These are phyloP conservation scores for Chionis minor DNA, from an alignment of 2,113 vertebrate species.

Conservation along the genomic window DNA sequence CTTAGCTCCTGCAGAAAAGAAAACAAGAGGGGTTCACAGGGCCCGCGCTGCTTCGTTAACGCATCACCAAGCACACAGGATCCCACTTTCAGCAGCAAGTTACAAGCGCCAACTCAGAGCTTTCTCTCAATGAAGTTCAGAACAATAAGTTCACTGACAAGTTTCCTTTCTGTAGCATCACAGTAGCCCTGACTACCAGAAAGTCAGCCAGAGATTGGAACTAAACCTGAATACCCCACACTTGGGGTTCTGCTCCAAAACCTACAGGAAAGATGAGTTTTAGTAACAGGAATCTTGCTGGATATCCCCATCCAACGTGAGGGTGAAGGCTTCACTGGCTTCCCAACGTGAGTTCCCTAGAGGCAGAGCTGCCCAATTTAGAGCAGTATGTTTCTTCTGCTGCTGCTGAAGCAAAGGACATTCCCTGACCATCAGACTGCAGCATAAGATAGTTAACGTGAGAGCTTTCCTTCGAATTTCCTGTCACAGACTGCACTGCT, in stretches of 20 bases:
- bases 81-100: not conserved
- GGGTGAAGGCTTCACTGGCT: not conserved
- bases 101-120: not conserved
- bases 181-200: not conserved
- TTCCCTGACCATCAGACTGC: not conserved
- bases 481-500: not conserved
- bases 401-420: not conserved
- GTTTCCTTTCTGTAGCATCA: not conserved
- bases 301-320: not conserved
- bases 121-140: not conserved
- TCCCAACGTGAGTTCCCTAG: not conserved
- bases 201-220: not conserved
- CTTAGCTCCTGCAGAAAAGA: conserved; percentile 85
- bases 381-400: not conserved
- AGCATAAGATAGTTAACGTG: not conserved
- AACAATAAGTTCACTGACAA: not conserved
- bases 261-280: not conserved
- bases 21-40: not conserved
- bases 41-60: not conserved
- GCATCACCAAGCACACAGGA: not conserved
- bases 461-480: not conserved
- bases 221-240: not conserved
- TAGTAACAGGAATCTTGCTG: not conserved
- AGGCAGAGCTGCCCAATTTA: not conserved
- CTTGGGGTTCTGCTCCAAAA: not conserved